Conservation (phyloP, 2,113 vertebrate genomes). For the Chiloscyllium plagiosum region DNA sequence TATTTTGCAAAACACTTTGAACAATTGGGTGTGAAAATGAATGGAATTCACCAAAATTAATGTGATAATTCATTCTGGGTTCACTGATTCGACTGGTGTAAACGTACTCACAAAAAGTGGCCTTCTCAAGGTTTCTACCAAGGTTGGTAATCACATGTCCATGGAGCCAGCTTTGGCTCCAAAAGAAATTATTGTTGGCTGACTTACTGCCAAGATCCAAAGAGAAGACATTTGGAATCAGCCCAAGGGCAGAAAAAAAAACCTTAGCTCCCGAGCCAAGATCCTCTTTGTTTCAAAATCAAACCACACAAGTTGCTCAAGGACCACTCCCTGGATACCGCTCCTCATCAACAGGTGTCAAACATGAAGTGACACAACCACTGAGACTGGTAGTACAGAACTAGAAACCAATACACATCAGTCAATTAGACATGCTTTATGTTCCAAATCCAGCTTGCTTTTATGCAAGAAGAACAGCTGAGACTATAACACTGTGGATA, state of each 20-base stretch:
- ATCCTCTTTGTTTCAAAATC: neutral
- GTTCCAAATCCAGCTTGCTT: neutral
- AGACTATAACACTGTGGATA: neutral
- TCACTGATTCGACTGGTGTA: neutral
- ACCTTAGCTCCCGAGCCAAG: neutral
- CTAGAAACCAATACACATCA: neutral
- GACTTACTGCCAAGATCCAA: neutral
- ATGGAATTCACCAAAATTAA: neutral
- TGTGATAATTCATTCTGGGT: neutral
- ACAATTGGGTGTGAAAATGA: neutral
- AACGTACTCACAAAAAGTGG: neutral
- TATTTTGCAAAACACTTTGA: neutral
- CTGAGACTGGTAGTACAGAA: neutral
- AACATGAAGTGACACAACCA: neutral
- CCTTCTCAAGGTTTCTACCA: neutral
- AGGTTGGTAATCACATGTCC: neutral
- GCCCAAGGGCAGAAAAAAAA: neutral
- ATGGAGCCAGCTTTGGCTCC: neutral
- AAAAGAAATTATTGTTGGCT: neutral
- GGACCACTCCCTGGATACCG: neutral
- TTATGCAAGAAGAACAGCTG: neutral
- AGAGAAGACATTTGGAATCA: neutral
- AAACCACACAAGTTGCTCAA: neutral
- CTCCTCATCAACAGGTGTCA: neutral
- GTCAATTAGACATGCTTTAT: neutral